Conservation (phyloP, 2,797 vertebrate genomes). For the Sardinella longiceps region DNA sequence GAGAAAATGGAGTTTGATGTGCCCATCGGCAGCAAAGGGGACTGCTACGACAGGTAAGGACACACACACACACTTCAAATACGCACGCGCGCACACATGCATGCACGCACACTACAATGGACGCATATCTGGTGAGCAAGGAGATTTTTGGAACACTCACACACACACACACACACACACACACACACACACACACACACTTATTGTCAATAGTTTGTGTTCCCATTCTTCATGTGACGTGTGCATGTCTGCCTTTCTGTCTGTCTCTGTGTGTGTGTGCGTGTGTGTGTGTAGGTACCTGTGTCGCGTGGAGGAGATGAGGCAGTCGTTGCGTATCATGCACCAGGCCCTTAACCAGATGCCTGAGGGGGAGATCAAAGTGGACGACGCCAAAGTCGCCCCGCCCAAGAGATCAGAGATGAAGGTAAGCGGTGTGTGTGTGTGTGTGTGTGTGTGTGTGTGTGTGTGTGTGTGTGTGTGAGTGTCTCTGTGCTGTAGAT, state of each 20-base stretch:
- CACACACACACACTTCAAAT: too few relatives aligned
- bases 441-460: background rate
- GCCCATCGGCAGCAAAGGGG: constrained; percentile 82
- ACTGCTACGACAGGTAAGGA: too few relatives aligned
- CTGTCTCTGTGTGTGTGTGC: background rate
- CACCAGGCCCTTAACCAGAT: constrained; percentile 91
- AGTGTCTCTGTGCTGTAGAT: constrained; percentile 90
- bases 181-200: too few relatives aligned
- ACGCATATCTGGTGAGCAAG: too few relatives aligned
- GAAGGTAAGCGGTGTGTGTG: constrained; percentile 80
- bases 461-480: background rate
- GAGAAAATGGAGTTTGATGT: constrained; percentile 93
- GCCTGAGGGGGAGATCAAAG: constrained; percentile 94
- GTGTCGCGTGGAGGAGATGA: constrained; percentile 94
- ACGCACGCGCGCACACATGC: too few relatives aligned
- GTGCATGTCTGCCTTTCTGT: background rate
- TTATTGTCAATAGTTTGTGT: too few relatives aligned
- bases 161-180: too few relatives aligned
- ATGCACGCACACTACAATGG: too few relatives aligned
- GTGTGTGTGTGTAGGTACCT: constrained; percentile 78
- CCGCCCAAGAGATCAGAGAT: constrained; percentile 95
- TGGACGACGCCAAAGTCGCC: constrained; percentile 93
- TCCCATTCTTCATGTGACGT: too few relatives aligned
- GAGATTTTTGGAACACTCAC: too few relatives aligned
- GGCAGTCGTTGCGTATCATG: constrained; percentile 91